phyloP scores from a whole-genome alignment of 1,140 invertebrate genomes.

The Temnothorax curvispinosus region DNA sequence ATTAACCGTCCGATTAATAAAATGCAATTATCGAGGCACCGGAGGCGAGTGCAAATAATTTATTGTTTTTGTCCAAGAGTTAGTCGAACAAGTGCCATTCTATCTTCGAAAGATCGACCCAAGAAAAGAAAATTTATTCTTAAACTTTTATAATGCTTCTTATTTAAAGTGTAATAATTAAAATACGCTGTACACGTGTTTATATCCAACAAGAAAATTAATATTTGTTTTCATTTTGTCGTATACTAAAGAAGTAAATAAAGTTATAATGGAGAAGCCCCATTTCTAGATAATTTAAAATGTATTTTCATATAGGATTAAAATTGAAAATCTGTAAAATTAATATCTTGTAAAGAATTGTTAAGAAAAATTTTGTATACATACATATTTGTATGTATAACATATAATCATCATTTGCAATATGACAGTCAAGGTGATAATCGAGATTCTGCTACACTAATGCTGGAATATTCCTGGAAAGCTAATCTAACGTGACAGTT shows the following conservation, averaged over 20 bases:
- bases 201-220: neutral
- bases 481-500: conserved; percentile 36
- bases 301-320: neutral
- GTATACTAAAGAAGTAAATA: neutral
- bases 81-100: neutral
- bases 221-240: neutral
- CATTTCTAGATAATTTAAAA: neutral
- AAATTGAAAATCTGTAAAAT: neutral
- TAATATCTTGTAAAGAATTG: neutral
- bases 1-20: conserved; percentile 10
- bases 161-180: neutral
- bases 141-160: neutral
- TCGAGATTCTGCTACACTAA: conserved; percentile 14
- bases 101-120: neutral
- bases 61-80: neutral
- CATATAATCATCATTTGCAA: neutral
- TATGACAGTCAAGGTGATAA: neutral
- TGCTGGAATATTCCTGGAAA: conserved; percentile 53
- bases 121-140: neutral
- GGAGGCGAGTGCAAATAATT: neutral
- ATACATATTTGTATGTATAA: too few relatives aligned
- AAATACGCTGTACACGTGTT: neutral
- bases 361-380: neutral
- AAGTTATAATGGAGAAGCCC: neutral
- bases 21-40: neutral